A percentile compares a stretch with the other conserved stretches of the same genome.
Conservation (phyloP, 2,888 invertebrate genomes). For the Acanthacorydalis orientalis region DNA sequence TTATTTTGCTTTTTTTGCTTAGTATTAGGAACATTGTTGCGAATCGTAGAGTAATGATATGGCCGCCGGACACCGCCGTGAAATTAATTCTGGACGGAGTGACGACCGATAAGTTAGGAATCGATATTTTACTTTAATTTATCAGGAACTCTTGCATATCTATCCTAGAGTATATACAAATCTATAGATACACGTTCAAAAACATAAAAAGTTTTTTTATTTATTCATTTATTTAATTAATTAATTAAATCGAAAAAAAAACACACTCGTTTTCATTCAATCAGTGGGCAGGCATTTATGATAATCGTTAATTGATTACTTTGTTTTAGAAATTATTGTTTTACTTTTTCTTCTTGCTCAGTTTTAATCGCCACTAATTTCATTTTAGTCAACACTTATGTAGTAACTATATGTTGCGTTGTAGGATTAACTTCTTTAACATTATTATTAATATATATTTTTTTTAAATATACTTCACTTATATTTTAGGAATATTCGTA, state of each 20-base stretch:
- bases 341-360: too few species aligned
- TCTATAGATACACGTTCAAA: not conserved
- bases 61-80: too few species aligned
- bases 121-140: slow-evolving; percentile 15
- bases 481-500: not conserved
- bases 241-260: too few species aligned
- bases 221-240: too few species aligned
- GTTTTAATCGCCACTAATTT: not conserved
- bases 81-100: not conserved
- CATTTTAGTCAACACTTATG: slow-evolving; percentile 7
- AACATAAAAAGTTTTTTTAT: too few species aligned
- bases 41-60: slow-evolving; percentile 5
- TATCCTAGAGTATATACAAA: slow-evolving; percentile 10
- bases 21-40: slow-evolving; percentile 9
- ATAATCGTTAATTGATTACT: too few species aligned
- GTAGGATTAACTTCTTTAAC: slow-evolving; percentile 1
- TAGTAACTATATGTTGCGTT: slow-evolving; percentile 32
- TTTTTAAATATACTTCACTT: not conserved
- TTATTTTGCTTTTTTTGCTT: slow-evolving; percentile 1
- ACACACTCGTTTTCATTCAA: not conserved
- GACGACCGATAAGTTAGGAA: slow-evolving; percentile 5
- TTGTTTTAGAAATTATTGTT: too few species aligned
- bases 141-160: slow-evolving; percentile 23
- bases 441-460: not conserved
- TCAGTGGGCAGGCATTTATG: not conserved